Conservation (phyloP, 64 coral and sea anemone species). For the Platygyra sinensis region DNA sequence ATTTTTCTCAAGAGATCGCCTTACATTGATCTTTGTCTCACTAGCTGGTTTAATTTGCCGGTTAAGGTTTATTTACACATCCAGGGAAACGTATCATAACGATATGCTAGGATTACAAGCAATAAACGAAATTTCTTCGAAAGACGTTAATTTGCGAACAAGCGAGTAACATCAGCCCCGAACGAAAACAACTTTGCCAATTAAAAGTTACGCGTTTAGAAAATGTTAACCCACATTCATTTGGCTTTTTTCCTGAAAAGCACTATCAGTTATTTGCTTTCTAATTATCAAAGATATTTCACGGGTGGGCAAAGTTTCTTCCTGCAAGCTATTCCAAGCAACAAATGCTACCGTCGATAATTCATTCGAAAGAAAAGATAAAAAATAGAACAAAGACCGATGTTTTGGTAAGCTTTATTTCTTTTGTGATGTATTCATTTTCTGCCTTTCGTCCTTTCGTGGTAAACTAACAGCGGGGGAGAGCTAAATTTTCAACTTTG, state of each 20-base stretch:
- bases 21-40: not conserved
- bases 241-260: not conserved
- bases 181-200: not conserved
- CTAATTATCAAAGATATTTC: conserved; percentile 12
- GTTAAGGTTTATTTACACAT: conserved; percentile 38
- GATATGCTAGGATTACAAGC: not conserved
- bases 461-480: conserved; percentile 66
- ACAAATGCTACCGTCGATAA: conserved; percentile 33
- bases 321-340: not conserved
- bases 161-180: not conserved
- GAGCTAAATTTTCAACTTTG: conserved; percentile 42
- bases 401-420: conserved; percentile 44
- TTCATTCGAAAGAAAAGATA: conserved; percentile 22
- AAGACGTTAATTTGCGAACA: not conserved
- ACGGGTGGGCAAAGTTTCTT: conserved; percentile 5
- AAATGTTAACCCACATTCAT: not conserved
- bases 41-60: conserved; percentile 1
- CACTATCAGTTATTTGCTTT: not conserved
- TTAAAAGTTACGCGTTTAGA: not conserved
- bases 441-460: conserved; percentile 27
- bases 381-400: conserved; percentile 33
- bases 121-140: not conserved
- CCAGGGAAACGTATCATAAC: conserved; percentile 18
- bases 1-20: conserved; percentile 30
- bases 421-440: conserved; percentile 39